Conservation (phyloP, 1,140 invertebrate species). For the Philopotamus ludificatus region DNA sequence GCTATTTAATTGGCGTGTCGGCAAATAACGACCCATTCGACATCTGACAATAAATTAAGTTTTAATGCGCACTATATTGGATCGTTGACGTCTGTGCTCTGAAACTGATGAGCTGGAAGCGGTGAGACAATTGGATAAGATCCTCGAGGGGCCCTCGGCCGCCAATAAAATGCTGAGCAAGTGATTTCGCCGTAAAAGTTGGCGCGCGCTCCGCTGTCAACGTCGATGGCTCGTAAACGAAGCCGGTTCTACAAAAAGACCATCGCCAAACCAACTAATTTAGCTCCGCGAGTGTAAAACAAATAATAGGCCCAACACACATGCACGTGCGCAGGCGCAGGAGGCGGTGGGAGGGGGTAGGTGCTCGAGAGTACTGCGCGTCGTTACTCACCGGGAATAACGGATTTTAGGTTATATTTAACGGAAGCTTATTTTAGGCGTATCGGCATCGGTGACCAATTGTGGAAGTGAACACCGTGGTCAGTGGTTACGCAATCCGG, state of each 20-base stretch:
- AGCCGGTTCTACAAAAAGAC: conserved; percentile 30
- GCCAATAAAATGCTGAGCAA: no score
- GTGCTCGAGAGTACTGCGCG: neutral
- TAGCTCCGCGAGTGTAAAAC: conserved; percentile 22
- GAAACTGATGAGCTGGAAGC: no score
- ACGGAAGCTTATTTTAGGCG: conserved; percentile 4
- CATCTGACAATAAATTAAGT: no score
- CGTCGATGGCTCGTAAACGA: conserved; percentile 26
- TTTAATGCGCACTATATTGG: no score
- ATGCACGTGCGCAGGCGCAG: neutral
- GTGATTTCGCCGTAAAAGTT: conserved; percentile 2
- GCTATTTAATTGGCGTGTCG: no score
- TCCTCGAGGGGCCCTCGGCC: neutral
- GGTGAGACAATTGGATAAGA: neutral
- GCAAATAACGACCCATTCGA: no score
- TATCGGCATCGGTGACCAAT: neutral
- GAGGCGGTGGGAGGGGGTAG: neutral
- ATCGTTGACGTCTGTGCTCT: no score
- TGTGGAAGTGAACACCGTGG: conserved; percentile 11
- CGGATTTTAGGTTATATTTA: conserved; percentile 18
- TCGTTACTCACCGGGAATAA: conserved; percentile 28
- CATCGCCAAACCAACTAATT: no score
- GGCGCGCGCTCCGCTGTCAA: conserved; percentile 15
- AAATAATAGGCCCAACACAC: conserved; percentile 13
- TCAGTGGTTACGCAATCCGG: no score